Base-by-base conservation (phyloP, 2,888 invertebrate genomes). In the Strigamia maritima region DNA sequence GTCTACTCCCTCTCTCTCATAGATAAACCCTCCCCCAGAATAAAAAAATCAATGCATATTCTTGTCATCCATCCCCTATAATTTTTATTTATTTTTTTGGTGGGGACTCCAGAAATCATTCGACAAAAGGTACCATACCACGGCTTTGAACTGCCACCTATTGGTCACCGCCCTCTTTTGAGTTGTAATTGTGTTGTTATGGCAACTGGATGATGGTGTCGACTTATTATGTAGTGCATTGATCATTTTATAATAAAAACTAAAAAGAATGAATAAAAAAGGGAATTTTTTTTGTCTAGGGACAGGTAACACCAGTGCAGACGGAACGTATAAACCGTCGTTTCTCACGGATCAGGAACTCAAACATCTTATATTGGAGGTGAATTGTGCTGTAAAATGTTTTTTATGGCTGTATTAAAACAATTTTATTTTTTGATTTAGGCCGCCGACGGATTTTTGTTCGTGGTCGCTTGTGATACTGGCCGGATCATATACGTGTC, bases 291-390 rank as follows among this genome's bases (percentile, higher is more conserved):
- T 81, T 80, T 80, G 80, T 82, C 26, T 86, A 94, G 95, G 95
- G 82, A 97, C 97, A 49, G 97, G 97, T 70, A 97, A 98, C 86
- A 97, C 97, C n/a, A 94, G 93, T 82, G 92, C 93, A 74, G 97
- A 98, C 87, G 97, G 97, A 78, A 94, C 97, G 3, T 99, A 97
- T 87, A 98, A 98, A 86, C 99, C 99, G 26, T 98, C 98, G 16
- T 99, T 99, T 87, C 89, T 99, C 81, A 98, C 98, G 79, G 99
- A 99, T 88, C 98, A 99, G 87, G 99, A 99, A 87, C 88, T 99
- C 82, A 99, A 99, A 87, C 98, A 99, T 88, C 90, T 99, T 83
- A 98, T 99, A 83, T 89, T 99, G 82, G 99, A 99, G 85, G 87
- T 87, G 81, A 75, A 75, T 78, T 80, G 24, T 49, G 31, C 28